These are phyloP conservation scores for Apamea sordens DNA, from an alignment of 2,888 invertebrate species.

Conservation along the genomic window DNA sequence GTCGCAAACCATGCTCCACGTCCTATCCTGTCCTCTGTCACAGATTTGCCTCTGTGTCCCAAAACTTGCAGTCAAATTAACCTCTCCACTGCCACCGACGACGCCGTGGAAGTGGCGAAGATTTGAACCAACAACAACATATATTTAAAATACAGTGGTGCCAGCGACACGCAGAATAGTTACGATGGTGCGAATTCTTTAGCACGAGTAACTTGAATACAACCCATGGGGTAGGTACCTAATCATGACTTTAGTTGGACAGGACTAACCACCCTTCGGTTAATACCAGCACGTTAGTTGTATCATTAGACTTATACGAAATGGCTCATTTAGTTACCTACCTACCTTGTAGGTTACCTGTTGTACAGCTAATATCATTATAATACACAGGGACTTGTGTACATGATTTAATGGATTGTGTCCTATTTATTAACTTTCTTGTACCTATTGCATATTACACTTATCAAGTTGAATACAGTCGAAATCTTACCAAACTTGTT, in stretches of 20 bases:
- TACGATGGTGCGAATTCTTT: neutral
- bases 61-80: too few species aligned
- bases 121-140: too few species aligned
- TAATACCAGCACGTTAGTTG: neutral
- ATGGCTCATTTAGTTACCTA: too few species aligned
- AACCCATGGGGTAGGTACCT: neutral
- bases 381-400: neutral
- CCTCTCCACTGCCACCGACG: too few species aligned
- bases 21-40: neutral
- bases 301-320: neutral
- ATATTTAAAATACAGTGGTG: too few species aligned
- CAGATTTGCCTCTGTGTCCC: neutral
- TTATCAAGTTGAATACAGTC: neutral
- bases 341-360: neutral
- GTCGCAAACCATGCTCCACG: neutral
- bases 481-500: constrained; percentile 72
- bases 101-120: too few species aligned
- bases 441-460: neutral
- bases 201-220: neutral
- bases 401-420: neutral
- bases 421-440: neutral
- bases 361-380: neutral
- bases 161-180: too few species aligned
- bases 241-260: neutral
- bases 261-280: neutral